Evolutionary conservation across 2,888 invertebrate genomes (phyloP).

Genomic region (Tuta absoluta): DNA sequence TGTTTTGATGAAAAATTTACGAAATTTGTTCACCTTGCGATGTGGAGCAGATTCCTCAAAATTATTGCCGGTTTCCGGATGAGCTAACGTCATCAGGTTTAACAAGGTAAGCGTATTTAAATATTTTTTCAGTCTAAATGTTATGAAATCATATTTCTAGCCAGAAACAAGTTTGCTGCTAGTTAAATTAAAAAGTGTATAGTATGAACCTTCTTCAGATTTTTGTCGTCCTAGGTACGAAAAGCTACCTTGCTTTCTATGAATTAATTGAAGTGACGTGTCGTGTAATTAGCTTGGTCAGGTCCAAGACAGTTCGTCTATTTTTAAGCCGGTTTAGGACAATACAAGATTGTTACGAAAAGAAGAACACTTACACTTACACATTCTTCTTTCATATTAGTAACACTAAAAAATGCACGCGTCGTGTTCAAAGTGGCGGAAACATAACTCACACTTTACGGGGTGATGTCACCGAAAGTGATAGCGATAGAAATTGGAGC

Average conservation of each 20-base stretch:
- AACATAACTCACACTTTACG: constrained; percentile 42
- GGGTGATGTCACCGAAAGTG: constrained; percentile 7
- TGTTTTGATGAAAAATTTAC: constrained; percentile 3
- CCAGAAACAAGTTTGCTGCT: not conserved
- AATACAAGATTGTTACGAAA: no score
- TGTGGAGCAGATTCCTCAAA: constrained; percentile 10
- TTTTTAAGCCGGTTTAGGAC: no score
- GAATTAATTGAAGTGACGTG: no score
- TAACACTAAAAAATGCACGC: constrained; percentile 20
- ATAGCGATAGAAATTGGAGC: constrained; percentile 23
- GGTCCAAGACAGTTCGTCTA: no score
- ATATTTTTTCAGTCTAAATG: constrained; percentile 8
- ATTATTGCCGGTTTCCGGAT: constrained; percentile 24
- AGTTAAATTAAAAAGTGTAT: not conserved
- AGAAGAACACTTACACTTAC: no score
- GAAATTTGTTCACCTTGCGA: constrained; percentile 11
- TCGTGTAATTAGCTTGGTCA: no score
- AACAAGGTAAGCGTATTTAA: constrained; percentile 30
- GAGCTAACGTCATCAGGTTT: constrained; percentile 9
- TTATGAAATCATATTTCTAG: not conserved
- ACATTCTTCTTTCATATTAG: not conserved
- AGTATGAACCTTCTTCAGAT: no score
- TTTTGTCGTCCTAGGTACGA: no score
- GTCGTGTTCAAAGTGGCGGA: constrained; percentile 51
- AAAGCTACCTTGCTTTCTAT: no score